Evolutionary conservation across 2,797 vertebrate species (phyloP).

Genomic region (Caiman crocodilus): DNA sequence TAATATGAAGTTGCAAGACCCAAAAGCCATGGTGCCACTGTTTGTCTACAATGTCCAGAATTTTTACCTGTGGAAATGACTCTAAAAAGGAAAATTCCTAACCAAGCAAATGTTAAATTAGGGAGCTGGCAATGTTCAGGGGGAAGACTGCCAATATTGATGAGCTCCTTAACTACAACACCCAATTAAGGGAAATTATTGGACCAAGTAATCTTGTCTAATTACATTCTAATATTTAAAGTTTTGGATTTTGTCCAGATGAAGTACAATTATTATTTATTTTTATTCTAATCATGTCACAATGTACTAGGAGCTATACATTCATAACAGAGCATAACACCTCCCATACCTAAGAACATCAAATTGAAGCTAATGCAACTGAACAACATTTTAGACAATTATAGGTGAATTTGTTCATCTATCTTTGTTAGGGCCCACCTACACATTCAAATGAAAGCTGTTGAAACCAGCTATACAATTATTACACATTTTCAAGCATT

Average conservation of each 20-base stretch:
- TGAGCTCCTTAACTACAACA: neutral
- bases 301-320: neutral
- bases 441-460: no score
- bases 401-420: neutral
- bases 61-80: neutral
- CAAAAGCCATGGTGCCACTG: neutral
- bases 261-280: neutral
- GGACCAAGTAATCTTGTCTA: neutral
- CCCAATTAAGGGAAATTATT: neutral
- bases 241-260: neutral
- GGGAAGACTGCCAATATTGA: neutral
- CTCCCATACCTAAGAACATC: neutral
- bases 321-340: neutral
- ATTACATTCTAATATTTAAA: neutral
- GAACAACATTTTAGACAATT: neutral
- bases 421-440: neutral
- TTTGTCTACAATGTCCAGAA: no score
- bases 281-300: neutral
- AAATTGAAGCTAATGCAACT: neutral
- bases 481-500: no score
- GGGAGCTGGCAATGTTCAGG: accelerated
- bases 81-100: neutral
- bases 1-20: neutral
- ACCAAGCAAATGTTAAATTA: neutral
- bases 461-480: no score